Conservation (phyloP, 2,797 vertebrate genomes). For the Corythornis leucogaster region DNA sequence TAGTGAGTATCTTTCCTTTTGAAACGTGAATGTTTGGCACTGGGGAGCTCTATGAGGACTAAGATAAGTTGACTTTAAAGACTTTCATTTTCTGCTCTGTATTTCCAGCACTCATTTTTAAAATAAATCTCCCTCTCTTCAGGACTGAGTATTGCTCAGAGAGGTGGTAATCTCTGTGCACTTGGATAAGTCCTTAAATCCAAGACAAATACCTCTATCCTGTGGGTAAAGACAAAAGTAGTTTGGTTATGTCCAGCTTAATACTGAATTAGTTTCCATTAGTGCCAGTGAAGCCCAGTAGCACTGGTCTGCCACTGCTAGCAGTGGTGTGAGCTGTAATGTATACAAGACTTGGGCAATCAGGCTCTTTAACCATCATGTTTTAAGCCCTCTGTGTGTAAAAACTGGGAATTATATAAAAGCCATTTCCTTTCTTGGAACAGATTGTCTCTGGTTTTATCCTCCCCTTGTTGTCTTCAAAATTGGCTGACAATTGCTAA, state of each 20-base stretch:
- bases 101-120: too few relatives aligned
- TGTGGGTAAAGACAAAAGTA: neutral
- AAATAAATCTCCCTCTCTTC: neutral
- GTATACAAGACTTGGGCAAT: neutral
- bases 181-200: neutral
- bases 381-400: neutral
- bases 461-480: neutral
- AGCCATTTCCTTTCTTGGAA: neutral
- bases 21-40: neutral
- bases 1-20: neutral
- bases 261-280: neutral
- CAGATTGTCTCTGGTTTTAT: neutral
- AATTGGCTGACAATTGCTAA: slow-evolving; percentile 7
- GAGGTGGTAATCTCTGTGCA: neutral
- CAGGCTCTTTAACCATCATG: neutral
- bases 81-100: too few relatives aligned
- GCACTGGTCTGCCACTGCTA: neutral
- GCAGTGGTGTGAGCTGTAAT: neutral
- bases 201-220: neutral
- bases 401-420: neutral
- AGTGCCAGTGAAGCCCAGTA: neutral
- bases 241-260: neutral
- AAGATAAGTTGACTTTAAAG: neutral
- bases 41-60: neutral
- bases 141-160: neutral